A percentile compares a stretch with the other conserved stretches of the same genome.
These are phyloP conservation scores for Platyrinchus mystaceus DNA, from an alignment of 2,797 vertebrate species.

Conservation along the genomic window DNA sequence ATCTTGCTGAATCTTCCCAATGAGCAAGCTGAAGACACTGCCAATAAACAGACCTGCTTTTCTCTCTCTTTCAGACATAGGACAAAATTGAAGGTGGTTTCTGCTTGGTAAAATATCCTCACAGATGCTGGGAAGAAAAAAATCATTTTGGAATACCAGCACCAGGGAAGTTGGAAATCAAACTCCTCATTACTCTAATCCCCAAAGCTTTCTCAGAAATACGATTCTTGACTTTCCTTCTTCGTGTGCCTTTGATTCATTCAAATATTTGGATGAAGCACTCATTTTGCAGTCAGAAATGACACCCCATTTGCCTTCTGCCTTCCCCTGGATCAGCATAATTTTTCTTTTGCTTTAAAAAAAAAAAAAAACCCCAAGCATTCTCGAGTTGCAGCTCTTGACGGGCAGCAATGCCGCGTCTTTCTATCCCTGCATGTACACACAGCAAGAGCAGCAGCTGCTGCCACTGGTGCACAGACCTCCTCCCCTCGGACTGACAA, in stretches of 20 bases:
- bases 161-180: slow-evolving; percentile 14
- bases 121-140: neutral
- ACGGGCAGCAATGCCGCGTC: neutral
- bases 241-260: neutral
- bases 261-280: neutral
- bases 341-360: neutral
- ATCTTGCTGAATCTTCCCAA: neutral
- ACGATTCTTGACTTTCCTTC: neutral
- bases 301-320: neutral
- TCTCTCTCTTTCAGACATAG: neutral
- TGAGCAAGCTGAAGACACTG: neutral
- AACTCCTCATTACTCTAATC: slow-evolving; percentile 26
- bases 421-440: neutral
- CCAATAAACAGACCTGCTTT: neutral
- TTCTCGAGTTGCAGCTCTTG: neutral
- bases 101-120: neutral
- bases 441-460: slow-evolving; percentile 17
- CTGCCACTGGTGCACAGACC: slow-evolving; percentile 45
- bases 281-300: neutral
- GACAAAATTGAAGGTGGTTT: neutral
- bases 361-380: neutral
- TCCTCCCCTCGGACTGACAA: slow-evolving; percentile 68
- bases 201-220: slow-evolving; percentile 1
- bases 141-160: neutral
- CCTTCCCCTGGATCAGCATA: neutral